Evolutionary conservation across 2,797 vertebrate genomes (phyloP).

Genomic region (Melanotaenia nigrans): DNA sequence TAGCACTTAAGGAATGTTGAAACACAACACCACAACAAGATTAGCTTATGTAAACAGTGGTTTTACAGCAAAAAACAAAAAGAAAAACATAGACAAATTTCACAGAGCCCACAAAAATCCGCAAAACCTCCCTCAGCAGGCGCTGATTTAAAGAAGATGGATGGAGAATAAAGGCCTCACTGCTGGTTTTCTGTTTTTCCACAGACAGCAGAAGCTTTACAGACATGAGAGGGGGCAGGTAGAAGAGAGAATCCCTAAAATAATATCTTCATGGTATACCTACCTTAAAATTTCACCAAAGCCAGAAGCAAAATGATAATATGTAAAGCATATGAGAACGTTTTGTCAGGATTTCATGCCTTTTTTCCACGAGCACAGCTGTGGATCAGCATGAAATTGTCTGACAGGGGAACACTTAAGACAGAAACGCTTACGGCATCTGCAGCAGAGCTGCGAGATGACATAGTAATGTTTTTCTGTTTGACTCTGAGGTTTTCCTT

Average conservation of each 20-base stretch:
- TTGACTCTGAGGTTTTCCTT: not conserved
- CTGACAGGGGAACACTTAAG: slow-evolving; percentile 1
- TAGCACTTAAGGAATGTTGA: not conserved
- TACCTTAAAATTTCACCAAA: not conserved
- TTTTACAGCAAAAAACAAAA: not conserved
- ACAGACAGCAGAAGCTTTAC: slow-evolving; percentile 1
- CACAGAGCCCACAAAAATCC: slow-evolving; percentile 11
- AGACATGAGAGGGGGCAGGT: not conserved
- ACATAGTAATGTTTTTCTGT: not conserved
- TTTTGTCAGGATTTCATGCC: slow-evolving; percentile 12
- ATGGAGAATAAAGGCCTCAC: not conserved
- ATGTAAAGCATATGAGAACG: not conserved
- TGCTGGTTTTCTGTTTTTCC: not conserved
- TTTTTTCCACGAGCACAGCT: slow-evolving; percentile 14
- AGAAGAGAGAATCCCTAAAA: not conserved
- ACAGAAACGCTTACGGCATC: slow-evolving; percentile 10
- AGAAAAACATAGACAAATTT: slow-evolving; percentile 6
- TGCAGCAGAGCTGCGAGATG: not conserved
- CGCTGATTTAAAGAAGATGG: not conserved
- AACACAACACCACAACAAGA: not conserved
- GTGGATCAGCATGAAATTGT: slow-evolving; percentile 24
- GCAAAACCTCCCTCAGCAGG: not conserved
- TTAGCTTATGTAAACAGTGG: not conserved
- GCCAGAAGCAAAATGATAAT: not conserved
- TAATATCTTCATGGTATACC: not conserved